Evolutionary conservation across 2,113 vertebrate species (phyloP).

Genomic region (Blennius ocellaris): DNA sequence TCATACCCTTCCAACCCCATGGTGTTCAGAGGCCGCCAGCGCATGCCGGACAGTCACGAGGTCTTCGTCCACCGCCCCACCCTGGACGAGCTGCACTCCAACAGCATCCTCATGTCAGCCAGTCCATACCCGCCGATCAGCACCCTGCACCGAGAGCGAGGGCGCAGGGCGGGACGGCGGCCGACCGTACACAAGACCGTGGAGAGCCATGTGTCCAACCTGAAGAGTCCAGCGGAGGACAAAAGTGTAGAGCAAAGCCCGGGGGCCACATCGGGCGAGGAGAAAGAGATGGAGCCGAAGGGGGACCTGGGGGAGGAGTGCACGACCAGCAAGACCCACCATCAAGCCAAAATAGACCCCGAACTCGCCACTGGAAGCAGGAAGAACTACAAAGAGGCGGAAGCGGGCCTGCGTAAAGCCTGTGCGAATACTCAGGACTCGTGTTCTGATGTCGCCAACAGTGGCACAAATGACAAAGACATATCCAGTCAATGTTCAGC

Average conservation of each 20-base stretch:
- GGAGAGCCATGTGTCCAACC: conserved; percentile 72
- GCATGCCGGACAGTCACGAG: conserved; percentile 87
- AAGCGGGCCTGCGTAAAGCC: conserved; percentile 79
- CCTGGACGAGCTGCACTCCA: conserved; percentile 88
- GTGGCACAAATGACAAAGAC: conserved; percentile 82
- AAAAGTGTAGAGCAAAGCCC: conserved; percentile 80
- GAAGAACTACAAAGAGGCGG: conserved; percentile 84
- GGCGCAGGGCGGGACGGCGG: conserved; percentile 85
- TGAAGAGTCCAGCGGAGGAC: conserved; percentile 85
- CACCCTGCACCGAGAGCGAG: conserved; percentile 88
- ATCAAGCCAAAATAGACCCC: conserved; percentile 81
- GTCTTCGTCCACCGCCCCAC: conserved; percentile 86
- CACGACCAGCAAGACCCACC: conserved; percentile 70
- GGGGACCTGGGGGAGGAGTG: conserved; percentile 83
- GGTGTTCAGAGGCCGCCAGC: conserved; percentile 86
- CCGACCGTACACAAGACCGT: conserved; percentile 83
- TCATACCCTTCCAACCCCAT: conserved; percentile 86
- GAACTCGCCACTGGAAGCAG: conserved; percentile 72
- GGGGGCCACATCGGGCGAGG: conserved; percentile 80
- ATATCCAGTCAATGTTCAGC: conserved; percentile 79
- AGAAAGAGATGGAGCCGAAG: conserved; percentile 85
- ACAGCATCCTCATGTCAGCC: conserved; percentile 85
- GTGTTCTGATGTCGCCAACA: conserved; percentile 75
- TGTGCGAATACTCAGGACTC: conserved; percentile 77
- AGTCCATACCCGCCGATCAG: conserved; percentile 86